These are phyloP conservation scores for Dynastes tityus DNA, from an alignment of 2,888 invertebrate species.

Conservation along the genomic window DNA sequence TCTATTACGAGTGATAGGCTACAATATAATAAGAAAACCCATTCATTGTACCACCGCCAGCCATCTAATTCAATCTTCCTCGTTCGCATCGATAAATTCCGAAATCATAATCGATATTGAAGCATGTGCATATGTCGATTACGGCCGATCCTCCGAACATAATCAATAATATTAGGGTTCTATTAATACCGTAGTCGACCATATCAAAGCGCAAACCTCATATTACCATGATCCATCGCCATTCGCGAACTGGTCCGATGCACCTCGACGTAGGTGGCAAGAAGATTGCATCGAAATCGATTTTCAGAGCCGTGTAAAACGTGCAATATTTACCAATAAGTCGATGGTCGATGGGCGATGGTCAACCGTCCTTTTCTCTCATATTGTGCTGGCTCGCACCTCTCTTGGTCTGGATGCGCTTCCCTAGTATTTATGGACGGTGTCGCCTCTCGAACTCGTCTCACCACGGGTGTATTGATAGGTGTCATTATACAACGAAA, in stretches of 20 bases:
- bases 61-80: constrained; percentile 5
- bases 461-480: constrained; percentile 21
- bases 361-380: neutral
- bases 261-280: constrained; percentile 46
- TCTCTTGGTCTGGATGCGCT: neutral
- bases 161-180: constrained; percentile 48
- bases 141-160: constrained; percentile 36
- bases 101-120: constrained; percentile 8
- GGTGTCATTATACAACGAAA: constrained; percentile 32
- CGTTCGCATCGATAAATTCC: constrained; percentile 5
- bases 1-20: too few species aligned
- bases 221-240: neutral
- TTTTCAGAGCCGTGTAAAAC: constrained; percentile 44
- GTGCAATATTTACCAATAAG: constrained; percentile 49
- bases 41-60: neutral
- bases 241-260: neutral
- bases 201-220: neutral
- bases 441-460: neutral
- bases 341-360: constrained; percentile 18
- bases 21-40: neutral
- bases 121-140: constrained; percentile 20
- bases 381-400: neutral
- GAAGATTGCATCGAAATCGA: constrained; percentile 47
- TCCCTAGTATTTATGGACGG: neutral
- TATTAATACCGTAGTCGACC: constrained; percentile 29